Percentiles rank a stretch among this genome's conserved stretches.
Evolutionary conservation across 2,113 vertebrate species (phyloP).

Genomic region (Centrocercus urophasianus): DNA sequence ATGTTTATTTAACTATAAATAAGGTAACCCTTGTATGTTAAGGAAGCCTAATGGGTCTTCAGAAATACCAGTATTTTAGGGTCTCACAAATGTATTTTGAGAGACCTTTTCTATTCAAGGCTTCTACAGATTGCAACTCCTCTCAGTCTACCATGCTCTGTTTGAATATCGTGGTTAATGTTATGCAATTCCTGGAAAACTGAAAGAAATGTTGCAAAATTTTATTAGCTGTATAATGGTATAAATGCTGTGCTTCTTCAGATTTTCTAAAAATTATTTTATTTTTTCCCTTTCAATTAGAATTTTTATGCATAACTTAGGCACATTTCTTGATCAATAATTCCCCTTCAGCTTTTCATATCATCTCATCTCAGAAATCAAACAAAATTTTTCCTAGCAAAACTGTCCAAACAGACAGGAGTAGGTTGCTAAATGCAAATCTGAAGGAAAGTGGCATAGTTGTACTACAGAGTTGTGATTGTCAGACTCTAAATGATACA

Average conservation of each 20-base stretch:
- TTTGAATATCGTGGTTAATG: not conserved
- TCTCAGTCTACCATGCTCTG: not conserved
- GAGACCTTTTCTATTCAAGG: not conserved
- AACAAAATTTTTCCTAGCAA: not conserved
- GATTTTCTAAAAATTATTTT: not conserved
- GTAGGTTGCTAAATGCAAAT: not conserved
- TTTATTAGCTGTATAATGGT: not conserved
- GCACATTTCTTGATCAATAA: not conserved
- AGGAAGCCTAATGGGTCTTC: not conserved
- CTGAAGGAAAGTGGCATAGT: not conserved
- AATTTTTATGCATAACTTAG: rapidly evolving
- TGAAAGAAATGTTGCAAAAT: not conserved
- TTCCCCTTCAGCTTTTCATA: not conserved
- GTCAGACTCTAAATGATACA: not conserved
- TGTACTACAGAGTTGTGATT: not conserved
- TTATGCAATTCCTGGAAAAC: not conserved
- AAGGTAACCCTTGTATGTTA: not conserved
- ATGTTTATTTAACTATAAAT: not conserved
- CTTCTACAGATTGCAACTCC: not conserved
- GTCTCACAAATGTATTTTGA: not conserved
- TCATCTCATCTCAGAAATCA: not conserved
- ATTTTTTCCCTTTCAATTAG: not conserved
- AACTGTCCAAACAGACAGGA: not conserved
- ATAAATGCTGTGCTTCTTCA: not conserved
- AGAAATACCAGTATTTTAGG: not conserved